Percentiles rank a stretch among this genome's conserved stretches.
Conservation (phyloP, 2,888 invertebrate species). For the Tetragnatha montana region DNA sequence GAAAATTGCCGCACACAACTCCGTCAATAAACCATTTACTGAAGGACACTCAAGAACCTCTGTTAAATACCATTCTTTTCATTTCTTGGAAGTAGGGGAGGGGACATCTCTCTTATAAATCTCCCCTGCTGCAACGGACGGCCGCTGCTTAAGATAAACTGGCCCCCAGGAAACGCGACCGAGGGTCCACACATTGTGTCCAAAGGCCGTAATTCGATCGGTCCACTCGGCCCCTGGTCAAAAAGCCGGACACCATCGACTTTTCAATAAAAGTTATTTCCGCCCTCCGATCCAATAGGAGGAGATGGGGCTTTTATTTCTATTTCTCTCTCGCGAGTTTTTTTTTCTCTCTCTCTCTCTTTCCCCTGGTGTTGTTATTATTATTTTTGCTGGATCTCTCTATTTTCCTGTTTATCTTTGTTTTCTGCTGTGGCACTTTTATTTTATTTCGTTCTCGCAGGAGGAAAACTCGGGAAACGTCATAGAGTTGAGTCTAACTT, state of each 20-base stretch:
- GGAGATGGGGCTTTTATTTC: slow-evolving; percentile 62
- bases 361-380: slow-evolving; percentile 13
- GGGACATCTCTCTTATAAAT: neutral
- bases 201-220: slow-evolving; percentile 65
- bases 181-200: slow-evolving; percentile 51
- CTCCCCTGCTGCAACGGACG: neutral
- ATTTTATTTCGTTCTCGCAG: slow-evolving; percentile 32
- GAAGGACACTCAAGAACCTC: neutral
- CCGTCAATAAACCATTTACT: neutral
- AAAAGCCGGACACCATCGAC: slow-evolving; percentile 63
- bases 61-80: slow-evolving; percentile 9
- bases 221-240: slow-evolving; percentile 61
- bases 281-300: slow-evolving; percentile 53
- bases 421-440: slow-evolving; percentile 41
- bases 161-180: slow-evolving; percentile 46
- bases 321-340: slow-evolving; percentile 15
- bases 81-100: slow-evolving; percentile 5
- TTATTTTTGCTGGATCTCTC: slow-evolving; percentile 11
- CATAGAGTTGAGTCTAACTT: slow-evolving; percentile 58
- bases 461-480: slow-evolving; percentile 39
- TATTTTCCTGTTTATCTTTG: slow-evolving; percentile 35
- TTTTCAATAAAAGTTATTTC: slow-evolving; percentile 70
- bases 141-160: slow-evolving; percentile 52
- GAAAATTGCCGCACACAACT: no score
- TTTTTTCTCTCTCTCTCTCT: neutral